Percentiles rank a stretch among this genome's conserved stretches.
Evolutionary conservation across 2,888 invertebrate genomes (phyloP).

Genomic region (Pocota personata): DNA sequence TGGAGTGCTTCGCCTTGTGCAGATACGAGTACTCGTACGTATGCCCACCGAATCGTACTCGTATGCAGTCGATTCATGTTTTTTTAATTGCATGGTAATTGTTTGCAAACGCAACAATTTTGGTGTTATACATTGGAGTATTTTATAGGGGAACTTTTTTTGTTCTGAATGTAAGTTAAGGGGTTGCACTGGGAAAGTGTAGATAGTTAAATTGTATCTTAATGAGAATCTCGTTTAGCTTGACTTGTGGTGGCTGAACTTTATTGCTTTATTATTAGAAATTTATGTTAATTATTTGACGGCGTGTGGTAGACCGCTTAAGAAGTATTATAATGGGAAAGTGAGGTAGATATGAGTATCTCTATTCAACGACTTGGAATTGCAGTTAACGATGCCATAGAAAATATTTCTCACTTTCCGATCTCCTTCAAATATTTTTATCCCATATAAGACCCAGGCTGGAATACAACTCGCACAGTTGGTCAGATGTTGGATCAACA

Average conservation of each 20-base stretch:
- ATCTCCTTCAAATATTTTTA: no score
- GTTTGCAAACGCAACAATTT: slow-evolving; percentile 27
- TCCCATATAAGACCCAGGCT: no score
- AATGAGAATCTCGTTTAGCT: slow-evolving; percentile 5
- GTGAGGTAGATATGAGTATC: no score
- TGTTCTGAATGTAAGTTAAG: neutral
- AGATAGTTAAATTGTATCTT: neutral
- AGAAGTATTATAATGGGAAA: neutral
- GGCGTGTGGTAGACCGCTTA: neutral
- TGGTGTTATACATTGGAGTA: slow-evolving; percentile 33
- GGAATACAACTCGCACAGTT: no score
- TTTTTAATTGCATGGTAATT: slow-evolving; percentile 60
- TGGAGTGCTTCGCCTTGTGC: slow-evolving; percentile 24
- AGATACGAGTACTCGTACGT: no score
- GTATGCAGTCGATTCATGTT: slow-evolving; percentile 19
- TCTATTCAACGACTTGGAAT: no score
- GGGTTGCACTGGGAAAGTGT: neutral
- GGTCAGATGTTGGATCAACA: no score
- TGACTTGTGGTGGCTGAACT: neutral
- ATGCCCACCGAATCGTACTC: neutral
- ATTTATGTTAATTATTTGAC: neutral
- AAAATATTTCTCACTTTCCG: no score
- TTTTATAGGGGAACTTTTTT: slow-evolving; percentile 10
- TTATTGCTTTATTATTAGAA: neutral
- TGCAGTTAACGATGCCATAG: no score